Base-by-base conservation (phyloP, 2,888 invertebrate species). In the Eupithecia subfuscata region DNA sequence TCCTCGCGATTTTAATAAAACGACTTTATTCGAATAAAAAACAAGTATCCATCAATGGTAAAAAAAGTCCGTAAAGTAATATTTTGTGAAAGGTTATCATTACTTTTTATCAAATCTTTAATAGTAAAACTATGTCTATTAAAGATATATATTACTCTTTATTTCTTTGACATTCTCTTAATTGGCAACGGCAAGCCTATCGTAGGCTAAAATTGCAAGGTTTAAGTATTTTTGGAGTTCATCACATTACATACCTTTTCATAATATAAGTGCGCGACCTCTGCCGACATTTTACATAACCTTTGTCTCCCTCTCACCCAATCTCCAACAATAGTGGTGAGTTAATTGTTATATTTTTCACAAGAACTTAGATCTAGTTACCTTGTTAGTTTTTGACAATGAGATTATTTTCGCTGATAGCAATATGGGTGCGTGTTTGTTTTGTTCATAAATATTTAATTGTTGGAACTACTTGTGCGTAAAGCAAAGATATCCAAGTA, bases 261-360 rank as follows among this genome's bases (percentile, higher is more conserved):
- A 68, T 68, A 68, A 43, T 45, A 34, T 34, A 16, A 16, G 34
- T 3, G 37, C n/a, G 18, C 72, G 78, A 80, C 77, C 81, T 77
- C 76, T 78, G 72, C 75, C 73, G 65, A 70, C n/a, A 69, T 72
- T 81, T 78, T 80, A 79, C 67, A 76, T 81, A 81, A 82, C 81
- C 78, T 81, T 76, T 75, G 70, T 18, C 70, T 78, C 70, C 82
- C 82, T 81, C 82, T 83, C 81, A 79, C 82, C 73, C 30, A 65
- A 73, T 67, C 14, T n/a, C 69, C 74, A 79, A 84, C 84, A 84
- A 84, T 85, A 80, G 81, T 79, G 73, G 67, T 71, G 70, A 74
- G 75, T 81, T 81, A 80, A 83, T 83, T 82, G 80, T 82, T 80
- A 77, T 80, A 80, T 81, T 82, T 82, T 84, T 84, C 83, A 82